Evolutionary conservation across 2,797 vertebrate genomes (phyloP).

Genomic region (Sorex maritimensis): DNA sequence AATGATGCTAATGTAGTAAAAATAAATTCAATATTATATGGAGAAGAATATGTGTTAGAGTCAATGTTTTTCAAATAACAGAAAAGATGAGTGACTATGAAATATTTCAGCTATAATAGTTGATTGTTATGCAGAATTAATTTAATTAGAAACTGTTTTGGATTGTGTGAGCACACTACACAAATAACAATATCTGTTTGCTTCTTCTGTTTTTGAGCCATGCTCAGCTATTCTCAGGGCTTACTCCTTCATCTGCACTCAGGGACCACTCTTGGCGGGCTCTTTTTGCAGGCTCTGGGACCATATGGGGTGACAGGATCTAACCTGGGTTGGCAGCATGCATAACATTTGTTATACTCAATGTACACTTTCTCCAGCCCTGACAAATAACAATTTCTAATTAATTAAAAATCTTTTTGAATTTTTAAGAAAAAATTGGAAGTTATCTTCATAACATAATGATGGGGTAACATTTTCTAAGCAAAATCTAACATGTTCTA

Average conservation of each 20-base stretch:
- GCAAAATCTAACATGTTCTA: constrained; percentile 26
- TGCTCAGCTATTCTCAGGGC: too few relatives aligned
- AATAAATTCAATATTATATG: neutral
- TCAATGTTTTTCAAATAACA: neutral
- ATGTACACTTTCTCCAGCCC: too few relatives aligned
- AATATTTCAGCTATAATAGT: neutral
- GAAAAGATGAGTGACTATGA: neutral
- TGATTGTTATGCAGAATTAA: constrained; percentile 39
- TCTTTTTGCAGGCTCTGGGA: too few relatives aligned
- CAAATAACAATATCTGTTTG: neutral
- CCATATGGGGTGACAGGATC: too few relatives aligned
- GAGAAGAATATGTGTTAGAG: constrained; percentile 4
- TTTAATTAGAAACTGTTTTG: constrained; percentile 12
- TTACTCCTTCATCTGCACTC: too few relatives aligned
- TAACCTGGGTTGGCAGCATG: too few relatives aligned
- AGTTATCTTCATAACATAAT: neutral
- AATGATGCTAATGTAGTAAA: constrained; percentile 8
- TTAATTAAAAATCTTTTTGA: neutral
- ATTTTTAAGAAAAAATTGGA: neutral
- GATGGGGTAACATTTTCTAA: neutral
- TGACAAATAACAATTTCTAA: neutral
- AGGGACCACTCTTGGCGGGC: too few relatives aligned
- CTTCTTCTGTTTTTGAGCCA: too few relatives aligned
- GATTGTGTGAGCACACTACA: neutral
- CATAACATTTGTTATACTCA: too few relatives aligned